phyloP scores from a whole-genome alignment of 2,113 vertebrate genomes.

The Mesoclemmys tuberculata region DNA sequence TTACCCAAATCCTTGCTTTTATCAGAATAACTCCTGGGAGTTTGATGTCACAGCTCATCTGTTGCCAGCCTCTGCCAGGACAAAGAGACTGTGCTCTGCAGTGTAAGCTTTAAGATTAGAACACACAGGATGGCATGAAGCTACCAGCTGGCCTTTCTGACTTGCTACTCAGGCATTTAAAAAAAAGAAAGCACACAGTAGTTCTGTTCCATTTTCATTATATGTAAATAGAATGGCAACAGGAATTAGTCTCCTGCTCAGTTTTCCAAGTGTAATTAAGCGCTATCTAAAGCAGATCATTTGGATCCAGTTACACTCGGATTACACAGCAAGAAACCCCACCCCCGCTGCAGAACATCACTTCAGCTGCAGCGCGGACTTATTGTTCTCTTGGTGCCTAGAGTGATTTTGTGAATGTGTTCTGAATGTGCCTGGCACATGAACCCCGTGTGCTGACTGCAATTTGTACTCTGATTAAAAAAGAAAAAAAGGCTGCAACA shows the following conservation, averaged over 20 bases:
- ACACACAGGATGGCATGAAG: background rate
- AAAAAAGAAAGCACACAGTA: no score
- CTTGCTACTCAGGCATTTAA: background rate
- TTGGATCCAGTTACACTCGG: conserved; percentile 71
- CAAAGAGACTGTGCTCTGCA: background rate
- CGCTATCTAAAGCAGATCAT: conserved; percentile 44
- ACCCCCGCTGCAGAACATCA: conserved; percentile 73
- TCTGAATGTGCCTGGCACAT: conserved; percentile 85
- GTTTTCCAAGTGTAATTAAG: conserved; percentile 59
- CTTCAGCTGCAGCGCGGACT: conserved; percentile 81
- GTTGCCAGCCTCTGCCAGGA: background rate
- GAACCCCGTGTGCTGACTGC: conserved; percentile 86
- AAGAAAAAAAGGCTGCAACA: conserved; percentile 68
- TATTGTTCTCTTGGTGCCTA: conserved; percentile 85
- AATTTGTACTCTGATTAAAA: conserved; percentile 86
- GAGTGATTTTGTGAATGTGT: conserved; percentile 85
- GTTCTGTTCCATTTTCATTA: background rate
- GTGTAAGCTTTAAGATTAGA: background rate
- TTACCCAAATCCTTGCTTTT: background rate
- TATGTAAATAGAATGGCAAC: background rate
- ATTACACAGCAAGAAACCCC: conserved; percentile 68
- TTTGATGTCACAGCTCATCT: background rate
- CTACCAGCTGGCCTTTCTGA: background rate
- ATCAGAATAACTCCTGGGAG: background rate
- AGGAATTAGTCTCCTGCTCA: background rate